Evolutionary conservation across 2,797 vertebrate genomes (phyloP).

Genomic region (Podarcis siculus): DNA sequence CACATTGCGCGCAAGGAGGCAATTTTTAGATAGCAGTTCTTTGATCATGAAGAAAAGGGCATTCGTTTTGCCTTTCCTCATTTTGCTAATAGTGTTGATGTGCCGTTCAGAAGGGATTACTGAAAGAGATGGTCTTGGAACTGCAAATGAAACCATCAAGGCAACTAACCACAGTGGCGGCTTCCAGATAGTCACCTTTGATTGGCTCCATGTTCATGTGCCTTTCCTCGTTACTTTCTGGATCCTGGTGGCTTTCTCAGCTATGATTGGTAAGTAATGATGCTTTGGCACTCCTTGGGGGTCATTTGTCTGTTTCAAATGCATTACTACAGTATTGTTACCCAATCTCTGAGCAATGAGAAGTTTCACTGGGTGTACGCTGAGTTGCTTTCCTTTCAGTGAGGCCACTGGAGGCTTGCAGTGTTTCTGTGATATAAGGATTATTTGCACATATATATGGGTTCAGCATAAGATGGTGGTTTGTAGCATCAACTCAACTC

Average conservation of each 20-base stretch:
- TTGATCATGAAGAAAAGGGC: not conserved
- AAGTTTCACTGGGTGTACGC: no score
- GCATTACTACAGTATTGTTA: no score
- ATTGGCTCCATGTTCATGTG: not conserved
- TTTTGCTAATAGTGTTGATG: not conserved
- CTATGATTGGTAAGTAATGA: conserved; percentile 56
- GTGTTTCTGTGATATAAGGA: no score
- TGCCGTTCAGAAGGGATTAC: not conserved
- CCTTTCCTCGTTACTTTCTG: conserved; percentile 56
- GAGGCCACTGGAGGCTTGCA: no score
- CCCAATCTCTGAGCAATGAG: no score
- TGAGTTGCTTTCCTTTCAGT: no score
- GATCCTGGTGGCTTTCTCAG: conserved; percentile 56
- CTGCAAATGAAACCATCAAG: not conserved
- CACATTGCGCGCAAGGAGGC: not conserved
- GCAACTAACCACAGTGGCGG: not conserved
- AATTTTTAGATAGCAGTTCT: not conserved
- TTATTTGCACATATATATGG: no score
- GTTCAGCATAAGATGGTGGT: no score
- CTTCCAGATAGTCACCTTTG: conserved; percentile 32
- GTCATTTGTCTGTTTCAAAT: no score
- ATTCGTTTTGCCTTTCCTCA: not conserved
- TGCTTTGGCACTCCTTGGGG: no score
- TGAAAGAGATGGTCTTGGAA: not conserved
- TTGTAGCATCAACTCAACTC: no score